Conservation (phyloP, 2,888 invertebrate genomes). For the Baccha elongata region DNA sequence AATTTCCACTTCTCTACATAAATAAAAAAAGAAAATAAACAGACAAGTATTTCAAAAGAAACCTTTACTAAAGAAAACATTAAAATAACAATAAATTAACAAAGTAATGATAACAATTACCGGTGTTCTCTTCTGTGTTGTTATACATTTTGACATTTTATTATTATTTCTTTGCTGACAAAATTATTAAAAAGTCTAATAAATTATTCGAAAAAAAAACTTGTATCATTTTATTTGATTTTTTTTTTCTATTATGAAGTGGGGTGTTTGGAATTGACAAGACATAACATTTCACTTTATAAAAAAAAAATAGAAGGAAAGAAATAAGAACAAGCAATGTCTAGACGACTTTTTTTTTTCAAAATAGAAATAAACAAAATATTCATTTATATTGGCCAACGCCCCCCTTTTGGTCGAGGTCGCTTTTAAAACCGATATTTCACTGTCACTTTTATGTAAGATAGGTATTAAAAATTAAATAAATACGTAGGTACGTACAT, state of each 20-base stretch:
- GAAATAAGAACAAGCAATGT: conserved; percentile 42
- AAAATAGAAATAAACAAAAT: conserved; percentile 39
- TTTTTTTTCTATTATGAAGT: background rate
- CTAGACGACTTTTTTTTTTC: conserved; percentile 68
- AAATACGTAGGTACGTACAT: background rate
- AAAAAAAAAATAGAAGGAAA: conserved; percentile 28
- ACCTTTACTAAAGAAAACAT: conserved; percentile 2
- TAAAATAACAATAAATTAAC: conserved; percentile 28
- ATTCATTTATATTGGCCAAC: conserved; percentile 33
- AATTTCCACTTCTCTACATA: background rate
- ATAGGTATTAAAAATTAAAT: too few species aligned
- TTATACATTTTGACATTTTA: background rate
- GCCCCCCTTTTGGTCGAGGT: conserved; percentile 37
- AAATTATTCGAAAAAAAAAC: conserved; percentile 20
- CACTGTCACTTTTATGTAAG: conserved; percentile 50
- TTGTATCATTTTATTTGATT: background rate
- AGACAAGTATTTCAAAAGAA: background rate
- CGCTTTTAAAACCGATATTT: conserved; percentile 30
- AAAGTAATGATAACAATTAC: conserved; percentile 29
- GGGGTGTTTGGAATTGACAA: conserved; percentile 7
- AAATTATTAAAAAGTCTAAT: conserved; percentile 25
- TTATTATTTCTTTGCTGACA: conserved; percentile 21
- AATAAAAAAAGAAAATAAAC: background rate
- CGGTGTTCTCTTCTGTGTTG: background rate
- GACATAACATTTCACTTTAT: conserved; percentile 3